Percentiles rank a stretch among this genome's conserved stretches.
Evolutionary conservation across 2,888 invertebrate species (phyloP).

Genomic region (Limenitis camilla): DNA sequence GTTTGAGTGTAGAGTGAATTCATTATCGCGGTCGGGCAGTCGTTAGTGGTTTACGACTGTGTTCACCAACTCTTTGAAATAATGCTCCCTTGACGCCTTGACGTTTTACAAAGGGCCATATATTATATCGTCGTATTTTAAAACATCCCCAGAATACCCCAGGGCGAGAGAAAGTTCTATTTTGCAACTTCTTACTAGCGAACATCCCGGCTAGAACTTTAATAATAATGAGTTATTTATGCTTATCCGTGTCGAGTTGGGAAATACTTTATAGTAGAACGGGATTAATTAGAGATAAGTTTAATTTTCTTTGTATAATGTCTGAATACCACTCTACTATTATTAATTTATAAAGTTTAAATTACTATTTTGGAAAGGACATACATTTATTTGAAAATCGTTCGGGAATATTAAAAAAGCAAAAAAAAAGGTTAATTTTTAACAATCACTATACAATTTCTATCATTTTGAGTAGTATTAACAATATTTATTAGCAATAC

Average conservation of each 20-base stretch:
- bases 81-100: conserved; percentile 54
- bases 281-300: neutral
- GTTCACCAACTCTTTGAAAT: conserved; percentile 64
- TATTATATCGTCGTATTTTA: conserved; percentile 18
- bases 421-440: no score
- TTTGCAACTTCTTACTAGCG: conserved; percentile 7
- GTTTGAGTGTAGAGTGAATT: conserved; percentile 58
- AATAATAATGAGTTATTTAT: conserved; percentile 2
- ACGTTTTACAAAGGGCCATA: conserved; percentile 31
- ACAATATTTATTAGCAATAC: no score
- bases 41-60: conserved; percentile 65
- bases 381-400: no score
- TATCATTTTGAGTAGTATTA: no score
- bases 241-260: neutral
- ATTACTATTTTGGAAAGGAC: no score
- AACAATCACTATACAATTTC: no score
- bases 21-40: conserved; percentile 64
- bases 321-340: neutral
- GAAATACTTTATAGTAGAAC: neutral
- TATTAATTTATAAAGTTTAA: neutral
- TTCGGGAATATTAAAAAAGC: no score
- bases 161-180: conserved; percentile 3
- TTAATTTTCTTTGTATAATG: no score
- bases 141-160: conserved; percentile 11
- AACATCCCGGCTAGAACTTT: neutral